Percentiles rank a stretch among this genome's conserved stretches.
Evolutionary conservation across 2,888 invertebrate genomes (phyloP).

Genomic region (Vandiemenella viatica): DNA sequence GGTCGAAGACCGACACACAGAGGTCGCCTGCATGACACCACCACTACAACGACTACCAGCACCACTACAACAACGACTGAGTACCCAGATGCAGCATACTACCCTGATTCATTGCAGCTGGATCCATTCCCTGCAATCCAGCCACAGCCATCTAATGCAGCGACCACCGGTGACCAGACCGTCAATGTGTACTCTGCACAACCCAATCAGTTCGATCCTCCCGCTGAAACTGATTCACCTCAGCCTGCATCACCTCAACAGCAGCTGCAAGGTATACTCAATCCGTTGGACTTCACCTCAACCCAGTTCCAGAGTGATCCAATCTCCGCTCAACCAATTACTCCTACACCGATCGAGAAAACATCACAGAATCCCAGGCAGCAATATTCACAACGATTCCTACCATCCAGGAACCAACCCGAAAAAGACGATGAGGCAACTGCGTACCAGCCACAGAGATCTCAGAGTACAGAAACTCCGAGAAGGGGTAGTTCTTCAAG

Average conservation of each 20-base stretch:
- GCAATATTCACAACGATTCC: background rate
- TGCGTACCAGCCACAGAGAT: background rate
- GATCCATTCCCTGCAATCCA: too few relatives aligned
- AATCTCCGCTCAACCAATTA: too few relatives aligned
- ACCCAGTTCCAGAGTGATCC: background rate
- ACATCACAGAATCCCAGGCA: too few relatives aligned
- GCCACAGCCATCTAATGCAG: too few relatives aligned
- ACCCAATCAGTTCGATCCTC: too few relatives aligned
- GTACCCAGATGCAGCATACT: slow-evolving; percentile 16
- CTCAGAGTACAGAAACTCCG: background rate
- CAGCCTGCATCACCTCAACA: too few relatives aligned
- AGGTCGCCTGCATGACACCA: slow-evolving; percentile 24
- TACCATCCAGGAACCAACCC: slow-evolving; percentile 3
- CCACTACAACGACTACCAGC: slow-evolving; percentile 22
- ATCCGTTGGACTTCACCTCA: background rate
- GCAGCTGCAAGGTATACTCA: background rate
- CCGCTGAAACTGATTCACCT: too few relatives aligned
- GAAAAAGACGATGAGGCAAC: slow-evolving; percentile 6
- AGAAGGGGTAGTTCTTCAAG: slow-evolving; percentile 8
- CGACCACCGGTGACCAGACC: too few relatives aligned
- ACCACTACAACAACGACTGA: slow-evolving; percentile 27
- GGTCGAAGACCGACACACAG: slow-evolving; percentile 27
- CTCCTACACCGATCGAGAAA: too few relatives aligned
- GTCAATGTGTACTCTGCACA: too few relatives aligned
- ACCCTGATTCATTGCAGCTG: too few relatives aligned